Conservation (phyloP, 1,140 invertebrate genomes). For the Drosophila tristis region DNA sequence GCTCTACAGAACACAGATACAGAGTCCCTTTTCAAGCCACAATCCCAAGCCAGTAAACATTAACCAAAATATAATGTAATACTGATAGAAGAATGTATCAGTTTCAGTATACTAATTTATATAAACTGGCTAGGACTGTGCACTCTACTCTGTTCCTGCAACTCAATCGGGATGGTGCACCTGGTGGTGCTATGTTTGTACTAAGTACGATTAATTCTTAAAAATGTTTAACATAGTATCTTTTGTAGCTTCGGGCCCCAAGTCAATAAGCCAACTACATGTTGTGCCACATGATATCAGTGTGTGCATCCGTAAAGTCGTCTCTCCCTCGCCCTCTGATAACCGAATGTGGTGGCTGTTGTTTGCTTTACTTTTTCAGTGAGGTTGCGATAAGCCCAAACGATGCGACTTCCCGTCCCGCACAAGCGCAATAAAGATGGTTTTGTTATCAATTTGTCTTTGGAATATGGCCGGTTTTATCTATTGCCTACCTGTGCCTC, state of each 20-base stretch:
- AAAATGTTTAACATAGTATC: too few relatives aligned
- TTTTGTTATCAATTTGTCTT: constrained; percentile 39
- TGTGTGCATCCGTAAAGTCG: too few relatives aligned
- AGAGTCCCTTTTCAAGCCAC: too few relatives aligned
- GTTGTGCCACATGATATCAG: too few relatives aligned
- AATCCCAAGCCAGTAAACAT: too few relatives aligned
- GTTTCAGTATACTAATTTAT: not conserved
- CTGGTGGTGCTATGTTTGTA: too few relatives aligned
- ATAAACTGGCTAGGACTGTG: not conserved
- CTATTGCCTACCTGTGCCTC: constrained; percentile 21
- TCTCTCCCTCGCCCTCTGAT: not conserved
- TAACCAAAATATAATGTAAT: too few relatives aligned
- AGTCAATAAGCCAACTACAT: too few relatives aligned
- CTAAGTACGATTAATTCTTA: too few relatives aligned
- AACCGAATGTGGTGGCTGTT: not conserved
- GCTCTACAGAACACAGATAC: too few relatives aligned
- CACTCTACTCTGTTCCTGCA: not conserved
- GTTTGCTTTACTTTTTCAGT: constrained; percentile 33
- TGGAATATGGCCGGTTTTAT: constrained; percentile 26
- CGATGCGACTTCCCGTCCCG: constrained; percentile 42
- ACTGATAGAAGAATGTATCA: too few relatives aligned
- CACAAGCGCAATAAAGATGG: constrained; percentile 31
- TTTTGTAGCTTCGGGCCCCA: too few relatives aligned
- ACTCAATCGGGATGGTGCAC: not conserved
- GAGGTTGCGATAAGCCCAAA: constrained; percentile 37